phyloP scores from a whole-genome alignment of 1,140 invertebrate genomes.

The Amyelois transitella region DNA sequence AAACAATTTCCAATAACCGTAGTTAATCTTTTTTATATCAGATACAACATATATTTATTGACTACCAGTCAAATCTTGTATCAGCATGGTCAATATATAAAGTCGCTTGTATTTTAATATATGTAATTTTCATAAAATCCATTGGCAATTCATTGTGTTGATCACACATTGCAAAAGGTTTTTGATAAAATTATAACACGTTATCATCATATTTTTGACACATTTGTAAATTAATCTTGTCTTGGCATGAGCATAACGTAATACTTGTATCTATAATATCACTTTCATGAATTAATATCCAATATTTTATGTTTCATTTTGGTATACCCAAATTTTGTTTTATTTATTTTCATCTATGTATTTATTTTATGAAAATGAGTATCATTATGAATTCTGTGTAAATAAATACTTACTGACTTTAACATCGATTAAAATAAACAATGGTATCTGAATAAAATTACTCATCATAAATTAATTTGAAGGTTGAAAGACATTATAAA shows the following conservation, averaged over 20 bases:
- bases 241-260: constrained; percentile 48
- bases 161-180: constrained; percentile 12
- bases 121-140: constrained; percentile 25
- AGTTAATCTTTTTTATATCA: not conserved
- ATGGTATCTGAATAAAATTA: not conserved
- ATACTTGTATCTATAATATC: constrained; percentile 21
- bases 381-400: constrained; percentile 1
- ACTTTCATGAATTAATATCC: constrained; percentile 20
- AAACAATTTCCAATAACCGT: constrained; percentile 14
- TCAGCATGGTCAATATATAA: constrained; percentile 22
- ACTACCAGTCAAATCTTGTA: constrained; percentile 2
- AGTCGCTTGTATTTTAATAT: constrained; percentile 31
- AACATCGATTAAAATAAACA: not conserved
- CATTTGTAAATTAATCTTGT: constrained; percentile 49
- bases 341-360: constrained; percentile 28
- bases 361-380: constrained; percentile 11
- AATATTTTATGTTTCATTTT: constrained; percentile 21
- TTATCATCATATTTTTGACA: constrained; percentile 32
- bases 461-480: not conserved
- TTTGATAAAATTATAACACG: constrained; percentile 23
- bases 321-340: constrained; percentile 18
- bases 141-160: constrained; percentile 36
- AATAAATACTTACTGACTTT: not conserved
- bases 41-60: constrained; percentile 4
- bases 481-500: not conserved